Evolutionary conservation across 30 jellyfish, hydroid and myxozoan genomes (phyloP).

Genomic region (Pelagia noctiluca): DNA sequence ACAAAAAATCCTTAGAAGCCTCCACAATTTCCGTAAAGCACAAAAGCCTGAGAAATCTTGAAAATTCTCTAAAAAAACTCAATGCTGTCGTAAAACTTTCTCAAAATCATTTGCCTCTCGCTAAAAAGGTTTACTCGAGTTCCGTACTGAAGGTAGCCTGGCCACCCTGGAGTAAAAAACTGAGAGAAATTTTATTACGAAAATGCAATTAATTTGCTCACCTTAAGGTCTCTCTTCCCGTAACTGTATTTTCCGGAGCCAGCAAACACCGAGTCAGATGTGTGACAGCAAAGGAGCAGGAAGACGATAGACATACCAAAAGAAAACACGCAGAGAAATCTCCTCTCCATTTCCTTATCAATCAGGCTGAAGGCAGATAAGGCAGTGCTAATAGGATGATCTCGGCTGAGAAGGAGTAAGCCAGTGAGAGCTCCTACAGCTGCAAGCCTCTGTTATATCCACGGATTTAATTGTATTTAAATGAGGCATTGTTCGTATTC

Average conservation of each 20-base stretch:
- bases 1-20: too few relatives aligned
- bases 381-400: not conserved
- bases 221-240: conserved; percentile 38
- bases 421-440: not conserved
- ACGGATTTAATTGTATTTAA: not conserved
- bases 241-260: conserved; percentile 67
- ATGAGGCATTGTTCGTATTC: not conserved
- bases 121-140: too few relatives aligned
- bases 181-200: not conserved
- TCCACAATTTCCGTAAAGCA: too few relatives aligned
- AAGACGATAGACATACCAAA: conserved; percentile 23
- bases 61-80: too few relatives aligned
- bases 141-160: too few relatives aligned
- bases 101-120: not conserved
- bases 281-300: not conserved
- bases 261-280: conserved; percentile 55
- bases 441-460: not conserved
- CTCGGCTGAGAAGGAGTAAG: not conserved
- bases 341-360: not conserved
- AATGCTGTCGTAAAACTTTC: not conserved
- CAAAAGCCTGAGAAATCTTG: too few relatives aligned
- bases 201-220: not conserved
- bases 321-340: not conserved
- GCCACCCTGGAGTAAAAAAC: not conserved
- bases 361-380: not conserved